A percentile compares a stretch with the other conserved stretches of the same genome.
Evolutionary conservation across 2,797 vertebrate species (phyloP).

Genomic region (Remorina albescens): DNA sequence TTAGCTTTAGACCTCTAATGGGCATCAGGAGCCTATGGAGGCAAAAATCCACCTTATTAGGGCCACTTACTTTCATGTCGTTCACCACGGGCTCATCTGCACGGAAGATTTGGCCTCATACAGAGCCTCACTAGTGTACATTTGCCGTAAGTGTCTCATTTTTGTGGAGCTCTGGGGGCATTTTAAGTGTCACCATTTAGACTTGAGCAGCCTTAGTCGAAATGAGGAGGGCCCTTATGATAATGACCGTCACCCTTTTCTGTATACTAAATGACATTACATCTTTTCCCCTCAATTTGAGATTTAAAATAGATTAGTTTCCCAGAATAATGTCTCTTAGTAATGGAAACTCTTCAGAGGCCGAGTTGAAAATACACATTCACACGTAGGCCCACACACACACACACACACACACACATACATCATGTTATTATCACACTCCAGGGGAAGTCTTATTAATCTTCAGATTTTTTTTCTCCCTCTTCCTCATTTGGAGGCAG

Average conservation of each 20-base stretch:
- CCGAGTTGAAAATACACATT: conserved; percentile 84
- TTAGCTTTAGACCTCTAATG: conserved; percentile 51
- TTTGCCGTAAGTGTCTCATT: conserved; percentile 40
- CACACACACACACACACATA: conserved; percentile 66
- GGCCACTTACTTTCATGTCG: conserved; percentile 54
- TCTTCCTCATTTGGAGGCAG: conserved; percentile 91
- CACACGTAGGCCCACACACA: conserved; percentile 64
- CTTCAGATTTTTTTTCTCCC: conserved; percentile 83
- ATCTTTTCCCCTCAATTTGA: conserved; percentile 68
- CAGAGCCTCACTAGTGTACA: conserved; percentile 29
- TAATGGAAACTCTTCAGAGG: conserved; percentile 82
- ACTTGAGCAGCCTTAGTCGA: conserved; percentile 58
- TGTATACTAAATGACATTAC: conserved; percentile 71
- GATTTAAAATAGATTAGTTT: conserved; percentile 76
- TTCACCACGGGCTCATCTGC: conserved; percentile 41
- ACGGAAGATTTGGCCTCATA: conserved; percentile 49
- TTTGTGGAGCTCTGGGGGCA: conserved; percentile 46
- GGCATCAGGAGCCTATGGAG: conserved; percentile 51
- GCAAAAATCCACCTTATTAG: conserved; percentile 59
- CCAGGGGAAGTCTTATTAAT: conserved; percentile 96
- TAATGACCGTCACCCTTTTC: conserved; percentile 72
- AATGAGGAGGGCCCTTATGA: conserved; percentile 65
- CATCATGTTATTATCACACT: conserved; percentile 88
- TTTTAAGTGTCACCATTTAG: conserved; percentile 71
- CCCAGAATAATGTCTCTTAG: conserved; percentile 69